A percentile compares a stretch with the other conserved stretches of the same genome.
Evolutionary conservation across 2,113 vertebrate species (phyloP).

Genomic region (Narcine bancroftii): DNA sequence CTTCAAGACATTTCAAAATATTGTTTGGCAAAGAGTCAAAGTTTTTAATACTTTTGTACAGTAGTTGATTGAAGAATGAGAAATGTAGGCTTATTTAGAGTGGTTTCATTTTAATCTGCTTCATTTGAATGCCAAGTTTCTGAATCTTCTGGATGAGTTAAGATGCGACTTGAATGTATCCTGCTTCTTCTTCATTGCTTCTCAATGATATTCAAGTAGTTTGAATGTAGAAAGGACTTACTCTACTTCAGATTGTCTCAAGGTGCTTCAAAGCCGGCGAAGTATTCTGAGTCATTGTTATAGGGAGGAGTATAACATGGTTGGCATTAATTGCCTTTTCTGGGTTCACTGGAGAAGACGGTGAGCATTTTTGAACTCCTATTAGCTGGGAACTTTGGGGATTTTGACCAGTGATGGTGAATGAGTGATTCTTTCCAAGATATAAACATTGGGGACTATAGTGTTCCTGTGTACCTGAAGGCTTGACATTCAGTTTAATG

Average conservation of each 20-base stretch:
- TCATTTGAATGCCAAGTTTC: not conserved
- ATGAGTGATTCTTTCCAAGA: not conserved
- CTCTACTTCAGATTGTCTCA: not conserved
- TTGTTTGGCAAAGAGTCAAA: too few species aligned
- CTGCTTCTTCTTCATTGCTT: not conserved
- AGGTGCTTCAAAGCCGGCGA: not conserved
- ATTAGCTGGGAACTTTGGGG: not conserved
- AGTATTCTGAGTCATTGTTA: not conserved
- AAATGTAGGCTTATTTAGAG: not conserved
- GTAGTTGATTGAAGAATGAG: not conserved
- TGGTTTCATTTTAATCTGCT: not conserved
- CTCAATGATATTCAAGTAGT: not conserved
- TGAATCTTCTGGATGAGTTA: not conserved
- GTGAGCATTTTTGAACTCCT: not conserved
- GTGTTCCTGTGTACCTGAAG: not conserved
- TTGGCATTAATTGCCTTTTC: not conserved
- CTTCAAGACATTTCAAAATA: not conserved
- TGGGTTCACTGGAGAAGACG: not conserved
- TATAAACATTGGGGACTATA: not conserved
- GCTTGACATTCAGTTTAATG: not conserved
- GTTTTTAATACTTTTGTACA: not conserved
- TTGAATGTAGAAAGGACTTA: not conserved
- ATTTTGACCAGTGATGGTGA: not conserved
- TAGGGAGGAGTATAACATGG: not conserved
- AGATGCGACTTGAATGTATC: not conserved